Conservation (phyloP, 2,113 vertebrate genomes). For the Tursiops truncatus region DNA sequence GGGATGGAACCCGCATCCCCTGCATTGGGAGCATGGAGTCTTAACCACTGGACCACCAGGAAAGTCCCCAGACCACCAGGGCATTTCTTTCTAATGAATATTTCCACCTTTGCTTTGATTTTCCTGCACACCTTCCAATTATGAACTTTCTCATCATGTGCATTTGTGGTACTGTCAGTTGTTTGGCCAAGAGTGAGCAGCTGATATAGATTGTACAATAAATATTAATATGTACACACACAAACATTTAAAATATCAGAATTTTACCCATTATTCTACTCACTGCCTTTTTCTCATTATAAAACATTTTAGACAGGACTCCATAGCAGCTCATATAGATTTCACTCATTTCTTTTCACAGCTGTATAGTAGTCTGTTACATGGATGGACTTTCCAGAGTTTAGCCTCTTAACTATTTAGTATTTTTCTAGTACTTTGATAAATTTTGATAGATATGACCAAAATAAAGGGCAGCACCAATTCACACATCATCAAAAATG, state of each 20-base stretch:
- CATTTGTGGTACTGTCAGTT: no score
- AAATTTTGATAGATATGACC: background rate
- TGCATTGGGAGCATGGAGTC: no score
- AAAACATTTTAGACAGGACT: background rate
- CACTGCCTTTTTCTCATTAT: background rate
- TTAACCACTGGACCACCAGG: no score
- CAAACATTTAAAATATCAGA: background rate
- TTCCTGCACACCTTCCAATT: background rate
- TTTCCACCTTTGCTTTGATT: background rate
- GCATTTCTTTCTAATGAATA: background rate
- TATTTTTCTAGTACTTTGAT: background rate
- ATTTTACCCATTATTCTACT: background rate
- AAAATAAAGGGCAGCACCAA: background rate
- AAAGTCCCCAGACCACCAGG: no score
- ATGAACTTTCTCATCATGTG: background rate
- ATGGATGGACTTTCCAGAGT: no score
- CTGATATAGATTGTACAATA: background rate
- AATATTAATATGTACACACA: background rate
- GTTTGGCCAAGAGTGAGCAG: background rate
- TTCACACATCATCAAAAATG: background rate
- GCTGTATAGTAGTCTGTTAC: background rate
- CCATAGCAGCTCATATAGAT: background rate
- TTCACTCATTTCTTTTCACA: background rate
- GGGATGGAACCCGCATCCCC: no score
- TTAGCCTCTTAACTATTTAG: background rate